Evolutionary conservation across 1,140 invertebrate genomes (phyloP).

Genomic region (Stegodyphus mimosarum): DNA sequence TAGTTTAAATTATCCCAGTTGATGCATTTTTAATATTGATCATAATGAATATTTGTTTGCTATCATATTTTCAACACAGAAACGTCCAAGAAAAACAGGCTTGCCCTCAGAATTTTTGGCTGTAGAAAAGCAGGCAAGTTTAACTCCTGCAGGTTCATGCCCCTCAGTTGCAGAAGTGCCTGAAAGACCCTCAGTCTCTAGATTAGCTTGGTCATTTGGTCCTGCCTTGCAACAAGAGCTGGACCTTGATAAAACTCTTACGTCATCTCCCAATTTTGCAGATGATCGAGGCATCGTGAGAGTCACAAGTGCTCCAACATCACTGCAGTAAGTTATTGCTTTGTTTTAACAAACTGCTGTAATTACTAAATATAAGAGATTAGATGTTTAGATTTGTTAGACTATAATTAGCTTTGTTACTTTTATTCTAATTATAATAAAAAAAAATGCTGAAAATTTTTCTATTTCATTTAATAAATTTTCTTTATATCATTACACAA

Average conservation of each 20-base stretch:
- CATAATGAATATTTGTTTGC: too few relatives aligned
- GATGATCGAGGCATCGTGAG: conserved; percentile 51
- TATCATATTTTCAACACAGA: background rate
- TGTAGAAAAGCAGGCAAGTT: background rate
- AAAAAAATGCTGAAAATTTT: too few relatives aligned
- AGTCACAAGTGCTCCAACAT: conserved; percentile 63
- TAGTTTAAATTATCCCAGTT: too few relatives aligned
- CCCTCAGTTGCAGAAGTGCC: conserved; percentile 33
- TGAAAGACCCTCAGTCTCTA: conserved; percentile 33
- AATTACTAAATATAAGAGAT: too few relatives aligned
- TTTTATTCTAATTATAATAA: background rate
- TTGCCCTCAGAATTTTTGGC: conserved; percentile 28
- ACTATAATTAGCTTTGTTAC: background rate
- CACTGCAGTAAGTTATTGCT: conserved; percentile 24
- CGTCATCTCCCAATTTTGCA: conserved; percentile 3
- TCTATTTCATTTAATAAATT: too few relatives aligned
- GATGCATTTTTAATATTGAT: too few relatives aligned
- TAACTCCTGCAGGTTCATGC: conserved; percentile 50
- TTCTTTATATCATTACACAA: too few relatives aligned
- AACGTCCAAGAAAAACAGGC: conserved; percentile 22
- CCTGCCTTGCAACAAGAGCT: conserved; percentile 41
- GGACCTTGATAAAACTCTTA: conserved; percentile 36
- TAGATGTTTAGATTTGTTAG: too few relatives aligned
- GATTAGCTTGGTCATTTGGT: conserved; percentile 51
- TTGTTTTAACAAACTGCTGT: too few relatives aligned